Evolutionary conservation across 2,888 invertebrate species (phyloP).

Genomic region (Callyntrura sp.): DNA sequence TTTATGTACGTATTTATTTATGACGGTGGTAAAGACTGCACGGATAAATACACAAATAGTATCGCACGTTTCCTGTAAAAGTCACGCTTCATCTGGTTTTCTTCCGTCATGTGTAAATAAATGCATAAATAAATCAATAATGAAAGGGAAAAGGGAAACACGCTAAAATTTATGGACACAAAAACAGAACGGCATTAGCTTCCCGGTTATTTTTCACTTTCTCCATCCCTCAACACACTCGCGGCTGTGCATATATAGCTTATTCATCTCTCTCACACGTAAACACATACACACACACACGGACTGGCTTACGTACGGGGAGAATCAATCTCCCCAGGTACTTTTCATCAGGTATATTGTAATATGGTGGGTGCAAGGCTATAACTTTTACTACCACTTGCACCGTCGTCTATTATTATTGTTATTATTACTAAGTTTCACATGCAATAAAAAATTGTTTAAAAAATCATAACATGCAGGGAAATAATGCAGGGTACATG

Average conservation of each 20-base stretch:
- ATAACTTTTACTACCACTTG: too few species aligned
- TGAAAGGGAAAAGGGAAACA: slow-evolving; percentile 46
- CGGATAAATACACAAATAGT: slow-evolving; percentile 32
- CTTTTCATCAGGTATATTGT: neutral
- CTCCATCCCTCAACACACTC: slow-evolving; percentile 19
- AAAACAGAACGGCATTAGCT: neutral
- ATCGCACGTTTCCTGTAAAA: slow-evolving; percentile 54
- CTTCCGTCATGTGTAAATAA: slow-evolving; percentile 65
- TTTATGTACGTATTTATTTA: slow-evolving; percentile 34
- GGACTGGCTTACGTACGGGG: neutral
- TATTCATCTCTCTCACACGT: slow-evolving; percentile 33
- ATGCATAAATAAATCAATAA: slow-evolving; percentile 64
- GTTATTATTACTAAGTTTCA: neutral
- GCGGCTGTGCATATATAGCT: neutral
- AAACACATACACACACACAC: neutral
- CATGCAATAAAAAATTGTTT: slow-evolving; percentile 35
- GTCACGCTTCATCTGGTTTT: slow-evolving; percentile 61
- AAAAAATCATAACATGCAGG: neutral
- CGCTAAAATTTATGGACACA: slow-evolving; percentile 42
- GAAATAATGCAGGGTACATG: neutral
- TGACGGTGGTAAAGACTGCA: slow-evolving; percentile 29
- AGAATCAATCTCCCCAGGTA: neutral
- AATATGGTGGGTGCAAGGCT: too few species aligned
- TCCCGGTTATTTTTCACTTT: slow-evolving; percentile 24
- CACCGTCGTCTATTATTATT: neutral